Base-by-base conservation (phyloP, 2,113 vertebrate species). In the Spizaetus ornatus region DNA sequence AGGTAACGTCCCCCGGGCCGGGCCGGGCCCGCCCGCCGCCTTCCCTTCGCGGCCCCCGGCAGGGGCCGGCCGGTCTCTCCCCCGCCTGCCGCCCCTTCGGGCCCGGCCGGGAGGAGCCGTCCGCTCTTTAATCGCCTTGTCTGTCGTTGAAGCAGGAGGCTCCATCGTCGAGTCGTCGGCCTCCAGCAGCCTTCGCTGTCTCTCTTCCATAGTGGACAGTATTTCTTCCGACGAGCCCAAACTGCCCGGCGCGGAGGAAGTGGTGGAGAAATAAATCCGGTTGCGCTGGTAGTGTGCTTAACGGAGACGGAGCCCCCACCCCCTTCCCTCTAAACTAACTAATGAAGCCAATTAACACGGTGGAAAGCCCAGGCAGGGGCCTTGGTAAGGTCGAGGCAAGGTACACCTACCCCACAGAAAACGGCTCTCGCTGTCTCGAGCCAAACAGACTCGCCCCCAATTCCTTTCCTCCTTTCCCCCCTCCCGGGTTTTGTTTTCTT, bases 171-270 rank as follows among this genome's bases (percentile, higher is more conserved):
- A 99, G 91, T 98, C 99, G 4, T 98, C 99, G 2, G 99, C 98
- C 13, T 99, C 99, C 69, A 99, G 99, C 96, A 99, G 99, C 95
- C 99, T 99, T 31, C 99, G 99, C 42, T 99, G 99, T 31, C 99
- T 99, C 43, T 99, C 99, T 31, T 99, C 99, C 40, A 99, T 99
- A 71, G 99, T 99, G 96, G 98, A 99, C 98, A 99, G 99, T 95
- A 99, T 99, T 97, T 99, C 99, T 88, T 99, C 97, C 2, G 98
- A 99, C 48, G 99, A 99, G 38, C 97, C 96, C 89, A 99, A 98
- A 78, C 95, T 97, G 19, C 92, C 97, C 92, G 89, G 94, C 74
- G 86, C 25, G 29, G 98, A 98, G 78, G 98, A 98, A 71, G 94
- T 87, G 77, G 98, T 98, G 84, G 98, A 98, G 88, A 98, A 98